Base-by-base conservation (phyloP, 1,140 invertebrate genomes). In the Drosophila lini region DNA sequence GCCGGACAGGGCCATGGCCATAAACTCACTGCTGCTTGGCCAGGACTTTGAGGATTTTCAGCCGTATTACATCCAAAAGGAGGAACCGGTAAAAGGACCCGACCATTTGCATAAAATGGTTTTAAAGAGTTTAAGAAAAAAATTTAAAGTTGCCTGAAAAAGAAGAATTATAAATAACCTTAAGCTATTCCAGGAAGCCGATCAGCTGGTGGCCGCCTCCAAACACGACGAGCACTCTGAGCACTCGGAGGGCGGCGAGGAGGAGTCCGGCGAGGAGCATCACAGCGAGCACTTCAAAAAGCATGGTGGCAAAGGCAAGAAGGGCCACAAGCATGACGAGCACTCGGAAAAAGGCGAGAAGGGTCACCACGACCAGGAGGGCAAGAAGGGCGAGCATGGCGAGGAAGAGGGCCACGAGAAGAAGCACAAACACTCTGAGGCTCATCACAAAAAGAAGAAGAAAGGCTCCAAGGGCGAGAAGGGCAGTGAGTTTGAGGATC, bases 391-490 rank as follows among this genome's bases (percentile, higher is more conserved):
- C 1, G 95, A 96, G 84, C 94, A 97, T 81, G 94, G 94, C 45
- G 95, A 96, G 73, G 94, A 96, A 67, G 94, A 94, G 15, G 96
- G 96, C 0, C 95, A 96, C 78, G 95, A 96, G 79, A 96, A 97
- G 81, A 94, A 95, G 56, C 95, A 96, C 80, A 95, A 96, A 84
- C 95, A 96, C 75, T 95, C 95, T 75, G 94, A 96, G 84, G 94
- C 94, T 0, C 94, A 95, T 63, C 96, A 97, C 80, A 95, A 96
- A 83, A 95, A 96, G 75, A 94, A 94, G 7, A 96, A 96, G 56
- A 95, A 96, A 70, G 95, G 95, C 0, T 95, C 96, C 80, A 96
- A 97, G 79, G 95, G 94, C 1, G 95, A 95, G 0, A 96, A 96
- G 84, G 96, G 94, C 16, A 93, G 94, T 63, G 94, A 94, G 76